These are phyloP conservation scores for Cotesia chilonis DNA, from an alignment of 1,140 invertebrate genomes.

Conservation along the genomic window DNA sequence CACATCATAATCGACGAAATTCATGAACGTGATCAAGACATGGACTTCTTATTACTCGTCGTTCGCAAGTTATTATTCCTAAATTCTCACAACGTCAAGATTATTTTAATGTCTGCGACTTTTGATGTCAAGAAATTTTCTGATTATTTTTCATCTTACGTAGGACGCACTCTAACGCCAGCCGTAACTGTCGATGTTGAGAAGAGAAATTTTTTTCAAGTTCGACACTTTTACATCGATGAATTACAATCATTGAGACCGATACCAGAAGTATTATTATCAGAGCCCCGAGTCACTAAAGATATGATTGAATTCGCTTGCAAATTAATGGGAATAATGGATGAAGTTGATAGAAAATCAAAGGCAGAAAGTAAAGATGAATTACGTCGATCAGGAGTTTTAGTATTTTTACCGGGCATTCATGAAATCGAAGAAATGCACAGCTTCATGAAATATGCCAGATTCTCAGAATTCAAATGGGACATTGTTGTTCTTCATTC, in stretches of 20 bases:
- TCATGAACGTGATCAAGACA: constrained; percentile 94
- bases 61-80: constrained; percentile 82
- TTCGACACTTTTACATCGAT: constrained; percentile 77
- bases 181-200: constrained; percentile 70
- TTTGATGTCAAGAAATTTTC: constrained; percentile 78
- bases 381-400: constrained; percentile 70
- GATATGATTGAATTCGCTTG: not conserved
- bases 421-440: constrained; percentile 79
- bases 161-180: constrained; percentile 58
- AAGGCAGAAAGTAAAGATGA: constrained; percentile 49
- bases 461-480: constrained; percentile 63
- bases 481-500: constrained; percentile 77
- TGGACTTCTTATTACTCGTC: constrained; percentile 90
- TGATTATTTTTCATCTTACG: constrained; percentile 76
- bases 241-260: constrained; percentile 62
- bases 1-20: constrained; percentile 96
- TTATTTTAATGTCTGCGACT: constrained; percentile 91
- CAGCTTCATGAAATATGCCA: constrained; percentile 46
- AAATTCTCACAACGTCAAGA: constrained; percentile 76
- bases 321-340: constrained; percentile 8
- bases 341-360: constrained; percentile 15
- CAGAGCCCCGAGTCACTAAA: constrained; percentile 41
- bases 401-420: constrained; percentile 90
- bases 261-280: constrained; percentile 39
- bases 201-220: constrained; percentile 65